phyloP scores from a whole-genome alignment of 2,113 vertebrate species.

The Atractosteus spatula region DNA sequence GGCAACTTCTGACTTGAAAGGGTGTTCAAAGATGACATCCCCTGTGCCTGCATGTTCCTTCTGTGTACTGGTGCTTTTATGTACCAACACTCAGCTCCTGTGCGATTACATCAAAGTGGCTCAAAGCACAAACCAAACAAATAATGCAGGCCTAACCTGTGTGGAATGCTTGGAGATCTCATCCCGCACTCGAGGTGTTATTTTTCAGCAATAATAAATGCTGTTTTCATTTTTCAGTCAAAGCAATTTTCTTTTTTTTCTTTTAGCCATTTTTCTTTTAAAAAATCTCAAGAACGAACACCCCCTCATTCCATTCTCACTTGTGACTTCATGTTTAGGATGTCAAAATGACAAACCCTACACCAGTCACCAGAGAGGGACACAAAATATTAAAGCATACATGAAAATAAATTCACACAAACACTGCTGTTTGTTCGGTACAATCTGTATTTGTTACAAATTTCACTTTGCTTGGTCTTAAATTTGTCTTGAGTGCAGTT shows the following conservation, averaged over 20 bases:
- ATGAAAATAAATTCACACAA: too few relatives aligned
- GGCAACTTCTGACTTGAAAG: constrained; percentile 38
- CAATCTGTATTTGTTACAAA: too few relatives aligned
- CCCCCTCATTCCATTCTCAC: background rate
- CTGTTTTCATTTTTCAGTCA: constrained; percentile 10
- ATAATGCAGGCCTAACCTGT: background rate
- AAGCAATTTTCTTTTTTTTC: background rate
- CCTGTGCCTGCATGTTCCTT: constrained; percentile 28
- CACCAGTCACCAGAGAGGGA: too few relatives aligned
- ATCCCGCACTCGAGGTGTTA: constrained; percentile 1
- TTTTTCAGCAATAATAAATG: background rate
- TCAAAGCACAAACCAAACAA: constrained; percentile 17
- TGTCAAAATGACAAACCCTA: too few relatives aligned
- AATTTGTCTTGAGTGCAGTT: too few relatives aligned
- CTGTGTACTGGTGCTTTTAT: constrained; percentile 37
- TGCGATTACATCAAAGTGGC: constrained; percentile 27
- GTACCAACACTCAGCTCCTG: constrained; percentile 33
- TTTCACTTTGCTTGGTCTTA: too few relatives aligned
- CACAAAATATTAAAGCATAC: too few relatives aligned
- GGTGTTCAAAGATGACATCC: constrained; percentile 26
- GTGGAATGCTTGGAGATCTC: constrained; percentile 21
- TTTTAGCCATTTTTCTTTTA: too few relatives aligned
- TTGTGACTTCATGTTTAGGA: too few relatives aligned
- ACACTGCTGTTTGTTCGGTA: too few relatives aligned
- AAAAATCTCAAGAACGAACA: constrained; percentile 10